Percentiles rank a stretch among this genome's conserved stretches.
phyloP scores from a whole-genome alignment of 37 sponge, comb jelly and placozoan species.

The Spongilla lacustris region DNA sequence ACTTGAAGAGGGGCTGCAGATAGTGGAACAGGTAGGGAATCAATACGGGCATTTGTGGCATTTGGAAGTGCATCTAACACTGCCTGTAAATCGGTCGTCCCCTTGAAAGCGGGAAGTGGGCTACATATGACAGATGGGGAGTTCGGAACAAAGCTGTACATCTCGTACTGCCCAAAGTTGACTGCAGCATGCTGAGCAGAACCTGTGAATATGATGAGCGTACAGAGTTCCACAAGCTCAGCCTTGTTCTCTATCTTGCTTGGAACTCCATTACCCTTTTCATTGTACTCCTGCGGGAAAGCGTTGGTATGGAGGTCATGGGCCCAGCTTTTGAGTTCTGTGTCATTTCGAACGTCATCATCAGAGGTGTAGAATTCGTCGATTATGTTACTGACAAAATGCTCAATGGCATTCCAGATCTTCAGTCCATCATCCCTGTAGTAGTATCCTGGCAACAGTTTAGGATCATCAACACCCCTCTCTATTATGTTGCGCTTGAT shows the following conservation, averaged over 20 bases:
- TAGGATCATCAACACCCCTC: constrained; percentile 72
- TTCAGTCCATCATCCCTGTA: constrained; percentile 78
- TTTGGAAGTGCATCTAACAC: constrained; percentile 50
- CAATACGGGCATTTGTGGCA: background rate
- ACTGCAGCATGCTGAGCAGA: constrained; percentile 73
- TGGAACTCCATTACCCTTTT: constrained; percentile 55
- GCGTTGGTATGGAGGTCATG: constrained; percentile 32
- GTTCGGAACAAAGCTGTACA: constrained; percentile 60
- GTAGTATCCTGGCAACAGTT: constrained; percentile 64
- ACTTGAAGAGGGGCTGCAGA: too few species aligned
- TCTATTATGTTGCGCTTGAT: constrained; percentile 27
- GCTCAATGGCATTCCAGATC: constrained; percentile 67
- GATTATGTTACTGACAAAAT: constrained; percentile 42
- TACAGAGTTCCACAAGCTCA: constrained; percentile 60
- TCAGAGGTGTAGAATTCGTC: constrained; percentile 50
- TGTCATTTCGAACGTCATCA: constrained; percentile 51
- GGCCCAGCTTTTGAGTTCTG: constrained; percentile 52
- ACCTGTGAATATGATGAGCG: constrained; percentile 72
- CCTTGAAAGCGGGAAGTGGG: constrained; percentile 28
- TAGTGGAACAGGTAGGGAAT: too few species aligned
- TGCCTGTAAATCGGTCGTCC: constrained; percentile 20
- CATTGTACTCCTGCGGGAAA: constrained; percentile 13
- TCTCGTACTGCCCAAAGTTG: constrained; percentile 70
- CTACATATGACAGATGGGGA: constrained; percentile 38
- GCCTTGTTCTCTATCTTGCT: constrained; percentile 16